Conservation (phyloP, 2,113 vertebrate genomes). For the Sturnus vulgaris region DNA sequence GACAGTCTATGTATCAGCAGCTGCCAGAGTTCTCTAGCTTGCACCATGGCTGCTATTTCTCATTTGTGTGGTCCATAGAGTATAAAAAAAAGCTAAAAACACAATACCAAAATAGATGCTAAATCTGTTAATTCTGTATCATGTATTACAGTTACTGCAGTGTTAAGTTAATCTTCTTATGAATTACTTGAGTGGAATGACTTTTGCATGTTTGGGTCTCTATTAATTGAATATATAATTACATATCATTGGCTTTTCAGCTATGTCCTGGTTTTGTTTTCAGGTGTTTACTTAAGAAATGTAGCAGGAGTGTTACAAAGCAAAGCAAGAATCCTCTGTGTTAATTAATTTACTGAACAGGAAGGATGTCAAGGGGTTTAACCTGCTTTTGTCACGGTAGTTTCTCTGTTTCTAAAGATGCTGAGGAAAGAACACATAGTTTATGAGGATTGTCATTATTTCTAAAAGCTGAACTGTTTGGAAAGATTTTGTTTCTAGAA, state of each 20-base stretch:
- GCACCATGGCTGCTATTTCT: background rate
- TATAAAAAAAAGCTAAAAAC: background rate
- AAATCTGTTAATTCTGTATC: background rate
- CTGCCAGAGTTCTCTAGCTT: background rate
- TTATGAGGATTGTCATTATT: constrained; percentile 22
- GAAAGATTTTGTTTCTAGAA: constrained; percentile 35
- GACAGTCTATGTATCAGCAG: background rate
- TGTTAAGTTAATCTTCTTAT: background rate
- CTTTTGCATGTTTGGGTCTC: background rate
- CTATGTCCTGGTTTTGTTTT: background rate
- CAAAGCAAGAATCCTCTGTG: background rate
- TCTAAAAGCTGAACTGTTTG: constrained; percentile 21
- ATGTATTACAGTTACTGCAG: background rate
- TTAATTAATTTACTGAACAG: background rate
- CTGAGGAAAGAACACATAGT: background rate
- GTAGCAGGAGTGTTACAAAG: background rate
- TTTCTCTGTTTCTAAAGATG: constrained; percentile 19
- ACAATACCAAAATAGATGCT: background rate
- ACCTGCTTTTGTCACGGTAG: background rate
- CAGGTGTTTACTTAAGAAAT: background rate
- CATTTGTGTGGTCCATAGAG: background rate
- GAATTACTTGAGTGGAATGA: background rate
- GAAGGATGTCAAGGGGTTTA: background rate
- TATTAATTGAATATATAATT: background rate
- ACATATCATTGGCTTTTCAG: background rate